Conservation (phyloP, 2,888 invertebrate species). For the Sminthurides aquaticus region DNA sequence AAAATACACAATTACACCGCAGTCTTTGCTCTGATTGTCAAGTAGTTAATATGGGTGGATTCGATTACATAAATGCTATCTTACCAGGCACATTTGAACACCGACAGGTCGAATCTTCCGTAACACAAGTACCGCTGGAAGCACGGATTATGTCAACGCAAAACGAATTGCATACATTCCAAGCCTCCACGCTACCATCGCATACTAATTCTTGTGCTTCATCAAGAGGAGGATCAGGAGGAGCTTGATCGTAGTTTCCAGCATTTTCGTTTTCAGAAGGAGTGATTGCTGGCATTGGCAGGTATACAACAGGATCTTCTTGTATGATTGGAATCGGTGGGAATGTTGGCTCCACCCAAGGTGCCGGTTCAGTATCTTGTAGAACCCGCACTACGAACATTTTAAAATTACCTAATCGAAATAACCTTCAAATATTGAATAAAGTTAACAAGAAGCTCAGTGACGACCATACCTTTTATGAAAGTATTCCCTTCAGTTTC, state of each 20-base stretch:
- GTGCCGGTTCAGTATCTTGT: slow-evolving; percentile 32
- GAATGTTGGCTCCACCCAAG: slow-evolving; percentile 6
- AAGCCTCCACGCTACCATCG: slow-evolving; percentile 25
- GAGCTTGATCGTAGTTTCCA: not conserved
- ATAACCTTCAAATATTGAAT: not conserved
- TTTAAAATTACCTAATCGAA: no score
- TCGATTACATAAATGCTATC: not conserved
- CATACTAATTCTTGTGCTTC: slow-evolving; percentile 28
- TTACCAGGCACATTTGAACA: slow-evolving; percentile 15
- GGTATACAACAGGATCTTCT: not conserved
- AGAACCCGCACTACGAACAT: slow-evolving; percentile 31
- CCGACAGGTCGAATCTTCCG: slow-evolving; percentile 26
- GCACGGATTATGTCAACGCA: slow-evolving; percentile 27
- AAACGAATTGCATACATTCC: slow-evolving; percentile 31
- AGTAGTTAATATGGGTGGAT: no score
- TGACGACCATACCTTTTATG: slow-evolving; percentile 33
- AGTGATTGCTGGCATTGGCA: not conserved
- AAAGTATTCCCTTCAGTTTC: slow-evolving; percentile 21
- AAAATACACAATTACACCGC: no score
- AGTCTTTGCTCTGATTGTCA: no score
- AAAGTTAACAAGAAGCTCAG: no score
- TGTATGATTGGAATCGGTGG: not conserved
- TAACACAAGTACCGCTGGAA: slow-evolving; percentile 28
- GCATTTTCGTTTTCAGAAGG: not conserved
- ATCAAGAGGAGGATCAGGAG: no score